phyloP scores from a whole-genome alignment of 2,797 vertebrate genomes.

The Chelmon rostratus region DNA sequence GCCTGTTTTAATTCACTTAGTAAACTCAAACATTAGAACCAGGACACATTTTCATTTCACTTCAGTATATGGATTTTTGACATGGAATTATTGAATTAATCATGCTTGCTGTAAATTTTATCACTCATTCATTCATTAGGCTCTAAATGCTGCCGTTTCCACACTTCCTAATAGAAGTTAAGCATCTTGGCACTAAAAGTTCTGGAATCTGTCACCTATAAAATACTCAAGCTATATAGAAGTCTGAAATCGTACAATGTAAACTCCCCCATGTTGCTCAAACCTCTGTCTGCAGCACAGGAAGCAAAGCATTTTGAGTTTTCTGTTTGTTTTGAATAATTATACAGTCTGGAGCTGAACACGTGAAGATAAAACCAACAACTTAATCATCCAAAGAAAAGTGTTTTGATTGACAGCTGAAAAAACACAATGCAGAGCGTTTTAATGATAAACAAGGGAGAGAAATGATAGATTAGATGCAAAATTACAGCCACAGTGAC shows the following conservation, averaged over 20 bases:
- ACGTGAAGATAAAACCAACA: neutral
- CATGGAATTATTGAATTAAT: too few species aligned
- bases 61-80: too few species aligned
- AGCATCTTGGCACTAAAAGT: neutral
- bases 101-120: too few species aligned
- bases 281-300: neutral
- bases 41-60: too few species aligned
- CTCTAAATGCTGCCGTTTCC: too few species aligned
- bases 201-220: neutral
- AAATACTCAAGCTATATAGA: neutral
- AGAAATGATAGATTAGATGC: neutral
- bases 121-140: too few species aligned
- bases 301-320: neutral
- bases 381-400: neutral
- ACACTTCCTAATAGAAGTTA: too few species aligned
- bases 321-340: neutral
- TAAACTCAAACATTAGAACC: too few species aligned
- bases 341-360: neutral
- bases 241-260: neutral
- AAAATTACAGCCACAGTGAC: neutral
- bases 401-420: neutral
- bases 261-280: neutral
- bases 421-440: neutral
- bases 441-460: neutral
- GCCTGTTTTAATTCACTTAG: too few species aligned